Base-by-base conservation (phyloP, 2,888 invertebrate genomes). In the Macropis europaea region DNA sequence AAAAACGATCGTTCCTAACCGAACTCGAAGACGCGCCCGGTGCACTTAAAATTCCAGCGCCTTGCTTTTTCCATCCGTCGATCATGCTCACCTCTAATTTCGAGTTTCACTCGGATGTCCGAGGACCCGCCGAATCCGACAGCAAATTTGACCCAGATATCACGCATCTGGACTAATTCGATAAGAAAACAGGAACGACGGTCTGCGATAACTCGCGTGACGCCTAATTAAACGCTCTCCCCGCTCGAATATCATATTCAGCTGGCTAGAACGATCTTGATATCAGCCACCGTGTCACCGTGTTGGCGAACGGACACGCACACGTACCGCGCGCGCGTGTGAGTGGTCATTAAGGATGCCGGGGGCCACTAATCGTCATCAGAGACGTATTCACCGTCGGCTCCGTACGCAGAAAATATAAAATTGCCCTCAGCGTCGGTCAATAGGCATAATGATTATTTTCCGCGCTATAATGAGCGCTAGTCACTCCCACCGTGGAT, bases 401-500 rank as follows among this genome's bases (percentile, higher is more conserved):
- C 77, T 76, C 73, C 67, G 79, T 79, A 79, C 70, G 73, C 76
- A 73, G 77, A 82, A 84, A 82, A 84, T 84, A 82, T 84, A 82
- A 86, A 86, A 86, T 86, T 85, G 84, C 76, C 80, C 72, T 62
- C 71, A 62, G 63, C 77, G 69, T 38, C 57, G 75, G 69, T 87
- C 86, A 87, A 87, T 87, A 76, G 83, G 76, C 81, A 82, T 84
- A 85, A 87, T 86, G 84, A 87, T 86, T 87, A 87, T 88, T 87
- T 87, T 86, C 85, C 82, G 77, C 63, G 79, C 60, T 78, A 79
- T 86, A 87, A 85, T 87, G 86, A 85, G 86, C 78, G 71, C 22
- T 72, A 73, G 76, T 72, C 72, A 50, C 71, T 60, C 50, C 63
- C 66, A 40, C 59, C 64, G 40, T 28, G 57, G 71, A 56, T 72